These are phyloP conservation scores for Microtus oregoni DNA, from an alignment of 2,113 vertebrate species.

Conservation along the genomic window DNA sequence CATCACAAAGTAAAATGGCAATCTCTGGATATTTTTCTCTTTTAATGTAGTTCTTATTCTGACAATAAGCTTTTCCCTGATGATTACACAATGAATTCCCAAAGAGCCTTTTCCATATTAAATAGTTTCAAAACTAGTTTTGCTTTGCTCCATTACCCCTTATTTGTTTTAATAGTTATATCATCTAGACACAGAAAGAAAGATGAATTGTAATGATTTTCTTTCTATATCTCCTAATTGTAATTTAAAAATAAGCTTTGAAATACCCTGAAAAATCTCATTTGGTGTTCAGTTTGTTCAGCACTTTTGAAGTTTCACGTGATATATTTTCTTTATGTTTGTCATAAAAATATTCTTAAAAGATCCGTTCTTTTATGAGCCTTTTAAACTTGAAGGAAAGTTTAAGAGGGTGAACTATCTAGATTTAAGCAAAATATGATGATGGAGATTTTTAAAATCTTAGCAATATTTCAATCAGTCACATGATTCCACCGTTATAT, in stretches of 20 bases:
- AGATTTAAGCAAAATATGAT: neutral
- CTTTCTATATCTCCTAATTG: slow-evolving; percentile 26
- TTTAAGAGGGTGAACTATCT: neutral
- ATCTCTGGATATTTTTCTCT: neutral
- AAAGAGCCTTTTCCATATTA: neutral
- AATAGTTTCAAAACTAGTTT: slow-evolving; percentile 24
- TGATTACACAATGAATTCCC: neutral
- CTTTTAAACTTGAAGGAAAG: neutral
- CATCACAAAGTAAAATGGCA: neutral
- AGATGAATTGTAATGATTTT: slow-evolving; percentile 31
- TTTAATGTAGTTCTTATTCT: neutral
- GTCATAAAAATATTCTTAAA: neutral
- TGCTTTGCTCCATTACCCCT: neutral
- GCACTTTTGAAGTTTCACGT: neutral
- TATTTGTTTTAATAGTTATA: slow-evolving; percentile 40
- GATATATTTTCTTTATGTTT: neutral
- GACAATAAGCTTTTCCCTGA: neutral
- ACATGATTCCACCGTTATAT: neutral
- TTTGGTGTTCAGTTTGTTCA: slow-evolving; percentile 17
- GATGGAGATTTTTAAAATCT: neutral
- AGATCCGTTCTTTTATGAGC: neutral
- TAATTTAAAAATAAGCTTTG: slow-evolving; percentile 37
- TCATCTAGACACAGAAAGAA: neutral
- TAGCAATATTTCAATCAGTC: neutral
- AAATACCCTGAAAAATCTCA: slow-evolving; percentile 46